Base-by-base conservation (phyloP, 2,113 vertebrate species). In the Albula goreensis region DNA sequence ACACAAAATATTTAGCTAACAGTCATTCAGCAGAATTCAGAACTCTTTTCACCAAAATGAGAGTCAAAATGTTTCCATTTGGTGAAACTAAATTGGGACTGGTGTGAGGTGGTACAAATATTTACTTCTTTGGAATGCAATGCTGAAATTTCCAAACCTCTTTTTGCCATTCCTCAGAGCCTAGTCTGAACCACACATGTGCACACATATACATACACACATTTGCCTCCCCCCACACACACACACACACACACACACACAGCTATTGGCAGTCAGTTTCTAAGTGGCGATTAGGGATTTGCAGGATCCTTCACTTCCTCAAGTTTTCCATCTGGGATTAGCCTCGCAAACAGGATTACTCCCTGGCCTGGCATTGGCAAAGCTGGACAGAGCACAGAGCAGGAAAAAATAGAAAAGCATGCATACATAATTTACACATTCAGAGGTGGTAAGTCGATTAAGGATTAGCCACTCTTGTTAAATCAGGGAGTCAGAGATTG, bases 341-440 rank as follows among this genome's bases (percentile, higher is more conserved):
- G 56, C 48, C 31, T 56, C 80, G 57, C 41, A 85, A 80, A 57
- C 22, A 22, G 78, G 85, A 80, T 85, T 78, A 85, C 41, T 81
- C 12, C 17, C 78, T 80, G 85, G 85, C 22, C 57, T 57, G 48
- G 1, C n/a, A 51, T 52, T 49, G 19, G 48, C 78, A 50, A 50
- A n/a, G 80, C 49, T 80, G 78, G 53, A 51, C 12, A 22, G 3
- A 4, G 48, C 56, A 48, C 85, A 48, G 80, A 50, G n/a, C 41
- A 48, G 49, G 85, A 81, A 66, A 74, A 63, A 66, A 66, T 50
- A 19, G 57, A 17, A 41, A 31, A 41, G 17, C 60, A 31, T 50
- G 19, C 53, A 85, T 50, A 57, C 77, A 48, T 50, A 56, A 57
- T 85, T 78, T 53, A 49, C 84, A 15, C 22, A 56, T 77, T 79